Evolutionary conservation across 2,888 invertebrate genomes (phyloP).

Genomic region (Pristionchus fissidentatus): DNA sequence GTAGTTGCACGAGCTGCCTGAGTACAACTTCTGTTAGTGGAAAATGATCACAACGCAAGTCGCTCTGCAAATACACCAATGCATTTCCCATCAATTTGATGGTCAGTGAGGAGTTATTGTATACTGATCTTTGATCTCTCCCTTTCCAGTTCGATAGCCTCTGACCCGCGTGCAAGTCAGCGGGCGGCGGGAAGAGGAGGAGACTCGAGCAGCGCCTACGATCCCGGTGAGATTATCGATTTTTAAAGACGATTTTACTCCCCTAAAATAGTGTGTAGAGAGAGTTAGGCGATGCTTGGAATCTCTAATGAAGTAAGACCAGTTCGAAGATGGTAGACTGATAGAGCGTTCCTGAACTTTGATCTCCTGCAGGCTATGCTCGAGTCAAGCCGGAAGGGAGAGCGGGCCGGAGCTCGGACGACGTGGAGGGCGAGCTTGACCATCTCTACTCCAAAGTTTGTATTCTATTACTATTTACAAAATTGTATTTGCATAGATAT

Average conservation of each 20-base stretch:
- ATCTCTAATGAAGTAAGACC: too few relatives aligned
- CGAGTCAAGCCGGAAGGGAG: constrained; percentile 16
- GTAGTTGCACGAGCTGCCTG: not conserved
- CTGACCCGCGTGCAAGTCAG: constrained; percentile 18
- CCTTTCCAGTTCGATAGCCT: constrained; percentile 46
- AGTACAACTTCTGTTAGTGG: too few relatives aligned
- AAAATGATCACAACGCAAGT: too few relatives aligned
- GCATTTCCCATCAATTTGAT: too few relatives aligned
- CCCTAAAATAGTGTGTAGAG: too few relatives aligned
- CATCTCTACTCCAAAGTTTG: constrained; percentile 48
- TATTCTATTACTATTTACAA: too few relatives aligned
- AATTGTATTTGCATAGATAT: not conserved
- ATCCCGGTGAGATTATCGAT: not conserved
- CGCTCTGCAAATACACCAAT: too few relatives aligned
- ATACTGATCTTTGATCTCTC: not conserved
- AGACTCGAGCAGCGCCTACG: constrained; percentile 26
- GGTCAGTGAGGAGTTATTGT: not conserved
- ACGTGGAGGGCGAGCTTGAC: constrained; percentile 41
- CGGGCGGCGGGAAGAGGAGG: not conserved
- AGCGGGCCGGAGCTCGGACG: constrained; percentile 9
- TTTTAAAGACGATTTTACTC: not conserved
- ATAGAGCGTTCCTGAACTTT: not conserved
- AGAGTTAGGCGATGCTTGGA: too few relatives aligned
- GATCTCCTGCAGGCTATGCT: constrained; percentile 15
- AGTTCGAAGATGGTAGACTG: too few relatives aligned